Percentiles rank a stretch among this genome's conserved stretches.
Evolutionary conservation across 2,797 vertebrate genomes (phyloP).

Genomic region (Crocodylus rhombifer): DNA sequence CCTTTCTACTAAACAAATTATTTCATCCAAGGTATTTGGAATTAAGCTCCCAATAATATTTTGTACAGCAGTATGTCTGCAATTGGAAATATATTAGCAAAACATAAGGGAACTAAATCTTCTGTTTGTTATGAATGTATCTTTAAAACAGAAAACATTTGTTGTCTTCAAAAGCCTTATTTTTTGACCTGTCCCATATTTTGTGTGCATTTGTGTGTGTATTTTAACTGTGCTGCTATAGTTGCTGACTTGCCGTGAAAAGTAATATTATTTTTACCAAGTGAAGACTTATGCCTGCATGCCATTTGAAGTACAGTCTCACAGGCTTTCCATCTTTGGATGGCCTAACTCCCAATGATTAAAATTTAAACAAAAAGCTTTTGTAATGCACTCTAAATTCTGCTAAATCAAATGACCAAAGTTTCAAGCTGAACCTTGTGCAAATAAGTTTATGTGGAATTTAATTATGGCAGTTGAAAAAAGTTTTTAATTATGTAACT

Average conservation of each 20-base stretch:
- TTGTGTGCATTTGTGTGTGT: background rate
- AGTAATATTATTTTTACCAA: background rate
- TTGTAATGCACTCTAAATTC: background rate
- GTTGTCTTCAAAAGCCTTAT: background rate
- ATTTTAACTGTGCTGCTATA: background rate
- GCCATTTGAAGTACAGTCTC: too few relatives aligned
- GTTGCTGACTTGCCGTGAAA: background rate
- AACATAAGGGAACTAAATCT: background rate
- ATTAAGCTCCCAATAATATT: background rate
- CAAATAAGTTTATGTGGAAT: background rate
- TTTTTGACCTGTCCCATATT: background rate
- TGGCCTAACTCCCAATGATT: background rate
- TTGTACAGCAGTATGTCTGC: background rate
- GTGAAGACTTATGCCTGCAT: background rate
- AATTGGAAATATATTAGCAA: background rate
- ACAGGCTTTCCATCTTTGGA: too few relatives aligned
- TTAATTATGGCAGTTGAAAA: background rate
- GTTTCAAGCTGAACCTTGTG: rapidly evolving
- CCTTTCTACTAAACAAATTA: background rate
- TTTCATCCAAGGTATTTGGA: background rate
- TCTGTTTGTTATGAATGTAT: conserved; percentile 1
- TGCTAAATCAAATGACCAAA: background rate
- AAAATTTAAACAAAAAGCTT: background rate
- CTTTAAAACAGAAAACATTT: background rate
- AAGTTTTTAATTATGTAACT: background rate